phyloP scores from a whole-genome alignment of 2,797 vertebrate species.

The Sciaenops ocellatus region DNA sequence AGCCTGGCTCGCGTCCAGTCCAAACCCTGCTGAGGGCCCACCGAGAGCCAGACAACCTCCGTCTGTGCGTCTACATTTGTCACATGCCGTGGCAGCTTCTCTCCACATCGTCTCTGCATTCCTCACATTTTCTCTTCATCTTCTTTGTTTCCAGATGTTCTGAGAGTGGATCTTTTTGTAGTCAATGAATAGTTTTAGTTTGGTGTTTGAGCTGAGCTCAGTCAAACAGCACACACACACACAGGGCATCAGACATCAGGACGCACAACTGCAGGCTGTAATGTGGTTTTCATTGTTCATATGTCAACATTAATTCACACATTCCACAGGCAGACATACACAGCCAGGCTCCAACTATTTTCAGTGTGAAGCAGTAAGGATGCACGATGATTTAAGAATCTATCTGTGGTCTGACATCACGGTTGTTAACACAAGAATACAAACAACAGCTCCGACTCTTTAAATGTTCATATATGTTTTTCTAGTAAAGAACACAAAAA shows the following conservation, averaged over 20 bases:
- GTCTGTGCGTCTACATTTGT: constrained; percentile 3
- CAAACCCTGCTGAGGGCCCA: constrained; percentile 39
- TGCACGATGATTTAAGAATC: too few relatives aligned
- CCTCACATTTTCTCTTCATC: constrained; percentile 35
- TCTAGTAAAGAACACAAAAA: too few relatives aligned
- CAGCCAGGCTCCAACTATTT: neutral
- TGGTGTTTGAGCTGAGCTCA: too few relatives aligned
- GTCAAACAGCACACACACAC: neutral
- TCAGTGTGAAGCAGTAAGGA: neutral
- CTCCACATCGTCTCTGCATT: constrained; percentile 31
- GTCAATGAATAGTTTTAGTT: too few relatives aligned
- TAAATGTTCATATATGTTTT: too few relatives aligned
- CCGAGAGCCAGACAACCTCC: constrained; percentile 23
- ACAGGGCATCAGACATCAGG: too few relatives aligned
- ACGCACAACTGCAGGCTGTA: neutral
- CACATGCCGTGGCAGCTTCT: constrained; percentile 26
- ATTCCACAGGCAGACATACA: neutral
- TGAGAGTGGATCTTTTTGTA: too few relatives aligned
- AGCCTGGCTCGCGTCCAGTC: constrained; percentile 51
- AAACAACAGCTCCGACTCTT: too few relatives aligned
- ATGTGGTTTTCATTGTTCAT: neutral
- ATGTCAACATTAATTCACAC: too few relatives aligned
- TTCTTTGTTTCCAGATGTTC: neutral
- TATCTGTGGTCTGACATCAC: too few relatives aligned
- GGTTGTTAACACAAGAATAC: too few relatives aligned